Evolutionary conservation across 1,140 invertebrate species (phyloP).

Genomic region (Drosophila trapezifrons): DNA sequence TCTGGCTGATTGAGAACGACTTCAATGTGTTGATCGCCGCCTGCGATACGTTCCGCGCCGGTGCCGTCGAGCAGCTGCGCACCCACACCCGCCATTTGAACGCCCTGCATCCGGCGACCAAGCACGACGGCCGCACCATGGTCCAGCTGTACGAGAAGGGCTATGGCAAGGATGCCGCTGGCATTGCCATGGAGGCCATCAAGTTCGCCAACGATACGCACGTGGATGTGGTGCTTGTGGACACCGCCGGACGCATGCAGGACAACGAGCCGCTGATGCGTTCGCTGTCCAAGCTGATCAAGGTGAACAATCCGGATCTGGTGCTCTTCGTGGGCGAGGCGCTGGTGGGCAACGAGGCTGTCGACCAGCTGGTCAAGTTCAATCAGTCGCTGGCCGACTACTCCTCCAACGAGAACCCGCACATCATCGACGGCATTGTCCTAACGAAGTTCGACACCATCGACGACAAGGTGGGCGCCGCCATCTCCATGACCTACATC

Average conservation of each 20-base stretch:
- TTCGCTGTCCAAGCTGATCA: constrained; percentile 95
- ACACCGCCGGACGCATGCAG: constrained; percentile 99
- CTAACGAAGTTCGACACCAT: constrained; percentile 99
- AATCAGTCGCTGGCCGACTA: constrained; percentile 98
- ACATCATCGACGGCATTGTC: constrained; percentile 98
- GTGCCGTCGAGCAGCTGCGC: constrained; percentile 98
- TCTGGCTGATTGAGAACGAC: constrained; percentile 99
- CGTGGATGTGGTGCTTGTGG: constrained; percentile 96
- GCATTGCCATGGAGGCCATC: constrained; percentile 98
- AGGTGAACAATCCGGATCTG: constrained; percentile 97
- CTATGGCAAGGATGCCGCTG: constrained; percentile 99
- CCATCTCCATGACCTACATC: constrained; percentile 99
- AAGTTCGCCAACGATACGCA: constrained; percentile 91
- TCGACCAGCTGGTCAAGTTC: constrained; percentile 99
- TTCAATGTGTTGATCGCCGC: constrained; percentile 98
- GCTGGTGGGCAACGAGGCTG: constrained; percentile 99
- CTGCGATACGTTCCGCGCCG: constrained; percentile 99
- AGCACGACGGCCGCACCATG: constrained; percentile 89
- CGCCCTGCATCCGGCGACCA: constrained; percentile 93
- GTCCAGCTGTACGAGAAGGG: constrained; percentile 99
- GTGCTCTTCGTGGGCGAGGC: constrained; percentile 99
- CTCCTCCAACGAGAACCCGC: constrained; percentile 92
- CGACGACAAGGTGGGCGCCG: constrained; percentile 99
- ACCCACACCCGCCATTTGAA: constrained; percentile 98
- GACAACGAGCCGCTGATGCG: constrained; percentile 99